Evolutionary conservation across 2,797 vertebrate genomes (phyloP).

Genomic region (Bovichtus variegatus): DNA sequence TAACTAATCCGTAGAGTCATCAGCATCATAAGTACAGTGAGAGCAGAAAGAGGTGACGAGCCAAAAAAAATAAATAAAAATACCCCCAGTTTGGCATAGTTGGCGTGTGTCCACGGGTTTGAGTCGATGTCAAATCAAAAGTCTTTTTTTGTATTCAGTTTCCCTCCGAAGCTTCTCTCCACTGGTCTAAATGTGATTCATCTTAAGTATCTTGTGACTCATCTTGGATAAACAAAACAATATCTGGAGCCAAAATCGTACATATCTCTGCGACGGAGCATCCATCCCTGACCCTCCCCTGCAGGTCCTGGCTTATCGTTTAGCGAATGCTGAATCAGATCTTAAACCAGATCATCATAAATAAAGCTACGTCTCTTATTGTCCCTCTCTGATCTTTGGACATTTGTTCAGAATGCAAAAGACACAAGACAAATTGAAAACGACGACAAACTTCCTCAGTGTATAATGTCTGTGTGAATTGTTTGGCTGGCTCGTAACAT

Average conservation of each 20-base stretch:
- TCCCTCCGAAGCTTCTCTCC: background rate
- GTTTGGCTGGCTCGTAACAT: slow-evolving; percentile 6
- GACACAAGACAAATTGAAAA: background rate
- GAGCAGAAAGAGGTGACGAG: slow-evolving; percentile 28
- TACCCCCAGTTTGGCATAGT: slow-evolving; percentile 32
- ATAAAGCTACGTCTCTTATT: slow-evolving; percentile 12
- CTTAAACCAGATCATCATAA: slow-evolving; percentile 19
- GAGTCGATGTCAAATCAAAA: slow-evolving; percentile 12
- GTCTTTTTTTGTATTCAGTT: slow-evolving; percentile 11
- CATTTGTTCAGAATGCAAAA: background rate
- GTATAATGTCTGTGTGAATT: background rate
- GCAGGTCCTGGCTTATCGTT: slow-evolving; percentile 13
- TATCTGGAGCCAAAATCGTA: slow-evolving; percentile 26
- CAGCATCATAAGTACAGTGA: slow-evolving; percentile 29
- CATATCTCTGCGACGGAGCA: background rate
- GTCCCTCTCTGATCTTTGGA: slow-evolving; percentile 7
- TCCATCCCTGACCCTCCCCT: slow-evolving; percentile 1
- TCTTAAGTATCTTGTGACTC: slow-evolving; percentile 10
- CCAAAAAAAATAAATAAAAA: slow-evolving; percentile 37
- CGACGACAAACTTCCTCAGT: background rate
- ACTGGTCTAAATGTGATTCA: background rate
- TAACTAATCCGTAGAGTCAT: slow-evolving; percentile 59
- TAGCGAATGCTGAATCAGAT: slow-evolving; percentile 19
- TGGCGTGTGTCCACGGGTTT: background rate
- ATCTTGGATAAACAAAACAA: slow-evolving; percentile 33